Evolutionary conservation across 2,113 vertebrate genomes (phyloP).

Genomic region (Tamias sibiricus): DNA sequence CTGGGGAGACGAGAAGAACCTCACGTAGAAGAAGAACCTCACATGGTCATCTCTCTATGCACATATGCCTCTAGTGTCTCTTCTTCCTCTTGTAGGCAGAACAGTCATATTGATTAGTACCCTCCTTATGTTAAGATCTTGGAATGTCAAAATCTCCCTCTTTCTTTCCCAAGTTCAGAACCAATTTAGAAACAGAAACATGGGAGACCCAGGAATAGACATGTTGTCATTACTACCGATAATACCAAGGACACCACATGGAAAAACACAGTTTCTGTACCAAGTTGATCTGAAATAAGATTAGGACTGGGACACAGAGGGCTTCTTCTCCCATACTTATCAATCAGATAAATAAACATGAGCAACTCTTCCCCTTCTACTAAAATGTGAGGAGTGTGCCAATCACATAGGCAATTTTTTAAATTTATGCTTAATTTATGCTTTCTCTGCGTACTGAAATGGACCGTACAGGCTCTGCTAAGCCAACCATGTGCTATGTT

Average conservation of each 20-base stretch:
- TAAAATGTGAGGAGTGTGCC: neutral
- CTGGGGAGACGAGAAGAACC: neutral
- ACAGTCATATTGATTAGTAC: no score
- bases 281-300: neutral
- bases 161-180: neutral
- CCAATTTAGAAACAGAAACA: neutral
- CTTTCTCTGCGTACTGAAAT: no score
- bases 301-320: neutral
- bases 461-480: neutral
- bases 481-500: rapidly evolving
- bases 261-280: neutral
- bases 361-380: neutral
- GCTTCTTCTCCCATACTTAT: neutral
- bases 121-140: no score
- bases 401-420: neutral
- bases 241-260: neutral
- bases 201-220: neutral
- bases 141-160: neutral
- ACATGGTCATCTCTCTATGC: no score
- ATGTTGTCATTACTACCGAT: no score
- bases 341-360: neutral
- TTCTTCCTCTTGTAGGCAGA: neutral
- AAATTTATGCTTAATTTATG: neutral
- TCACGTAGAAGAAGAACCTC: no score
- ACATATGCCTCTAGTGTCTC: neutral